Conservation (phyloP, 2,113 vertebrate species). For the Ciconia boyciana region DNA sequence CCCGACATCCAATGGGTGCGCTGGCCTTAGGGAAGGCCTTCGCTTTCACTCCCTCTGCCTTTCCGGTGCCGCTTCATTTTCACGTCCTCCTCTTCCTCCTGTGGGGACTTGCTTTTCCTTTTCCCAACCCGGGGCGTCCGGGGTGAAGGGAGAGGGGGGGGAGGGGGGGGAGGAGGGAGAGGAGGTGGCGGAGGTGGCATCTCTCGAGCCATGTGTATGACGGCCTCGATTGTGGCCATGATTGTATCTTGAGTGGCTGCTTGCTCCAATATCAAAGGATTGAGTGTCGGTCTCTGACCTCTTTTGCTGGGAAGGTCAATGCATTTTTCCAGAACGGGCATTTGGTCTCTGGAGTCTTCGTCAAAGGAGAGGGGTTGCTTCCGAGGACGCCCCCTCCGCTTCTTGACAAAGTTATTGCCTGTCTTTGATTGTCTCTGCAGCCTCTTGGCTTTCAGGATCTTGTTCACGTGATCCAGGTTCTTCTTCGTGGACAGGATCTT, state of each 20-base stretch:
- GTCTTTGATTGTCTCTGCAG: conserved; percentile 99
- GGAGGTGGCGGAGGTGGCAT: conserved; percentile 54
- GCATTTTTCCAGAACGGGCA: conserved; percentile 95
- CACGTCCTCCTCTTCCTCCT: conserved; percentile 72
- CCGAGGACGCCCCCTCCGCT: conserved; percentile 88
- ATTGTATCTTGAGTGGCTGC: conserved; percentile 85
- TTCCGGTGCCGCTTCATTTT: conserved; percentile 81
- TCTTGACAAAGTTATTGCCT: conserved; percentile 97
- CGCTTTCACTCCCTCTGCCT: conserved; percentile 75
- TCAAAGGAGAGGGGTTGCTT: conserved; percentile 86
- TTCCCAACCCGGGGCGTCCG: conserved; percentile 70
- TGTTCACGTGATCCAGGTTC: conserved; percentile 98
- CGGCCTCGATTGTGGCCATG: conserved; percentile 93
- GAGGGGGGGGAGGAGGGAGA: conserved; percentile 39
- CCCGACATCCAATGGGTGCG: not conserved
- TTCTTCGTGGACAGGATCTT: conserved; percentile 92
- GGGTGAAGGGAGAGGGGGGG: conserved; percentile 27
- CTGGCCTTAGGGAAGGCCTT: conserved; percentile 65
- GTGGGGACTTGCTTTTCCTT: conserved; percentile 66
- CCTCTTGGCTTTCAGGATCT: conserved; percentile 97
- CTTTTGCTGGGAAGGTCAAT: conserved; percentile 89
- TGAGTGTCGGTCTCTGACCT: conserved; percentile 77
- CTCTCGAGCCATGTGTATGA: conserved; percentile 91
- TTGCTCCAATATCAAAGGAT: conserved; percentile 80
- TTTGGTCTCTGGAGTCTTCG: conserved; percentile 85